phyloP scores from a whole-genome alignment of 2,888 invertebrate genomes.

The Zelleria hepariella region DNA sequence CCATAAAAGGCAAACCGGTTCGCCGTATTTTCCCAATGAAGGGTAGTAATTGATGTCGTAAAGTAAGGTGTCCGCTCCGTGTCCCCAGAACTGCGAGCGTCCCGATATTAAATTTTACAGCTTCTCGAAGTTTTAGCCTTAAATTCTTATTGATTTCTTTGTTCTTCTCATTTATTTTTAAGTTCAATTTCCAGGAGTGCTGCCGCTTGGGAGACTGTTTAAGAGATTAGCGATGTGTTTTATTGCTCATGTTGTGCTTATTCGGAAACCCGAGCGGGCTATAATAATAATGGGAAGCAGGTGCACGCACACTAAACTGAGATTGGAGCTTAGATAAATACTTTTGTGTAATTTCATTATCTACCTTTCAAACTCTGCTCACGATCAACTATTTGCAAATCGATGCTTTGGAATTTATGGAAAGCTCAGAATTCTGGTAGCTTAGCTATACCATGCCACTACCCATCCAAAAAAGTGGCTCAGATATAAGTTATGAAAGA shows the following conservation, averaged over 20 bases:
- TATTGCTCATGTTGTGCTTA: neutral
- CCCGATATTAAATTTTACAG: constrained; percentile 61
- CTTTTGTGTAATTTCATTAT: no score
- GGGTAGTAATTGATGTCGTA: constrained; percentile 62
- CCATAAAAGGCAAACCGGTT: constrained; percentile 60
- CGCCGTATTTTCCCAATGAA: constrained; percentile 54
- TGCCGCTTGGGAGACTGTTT: constrained; percentile 28
- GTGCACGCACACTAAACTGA: no score
- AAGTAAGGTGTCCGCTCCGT: constrained; percentile 61
- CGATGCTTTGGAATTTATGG: no score
- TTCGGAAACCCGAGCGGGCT: neutral
- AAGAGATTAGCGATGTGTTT: constrained; percentile 31
- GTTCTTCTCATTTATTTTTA: constrained; percentile 42
- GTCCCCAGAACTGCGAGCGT: constrained; percentile 45
- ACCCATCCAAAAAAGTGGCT: no score
- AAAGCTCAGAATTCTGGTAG: no score
- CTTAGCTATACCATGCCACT: no score
- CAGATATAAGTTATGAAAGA: no score
- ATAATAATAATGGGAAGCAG: neutral
- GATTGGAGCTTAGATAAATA: no score
- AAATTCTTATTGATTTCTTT: constrained; percentile 47
- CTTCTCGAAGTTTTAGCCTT: constrained; percentile 45
- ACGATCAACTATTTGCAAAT: no score
- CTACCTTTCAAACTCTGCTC: no score
- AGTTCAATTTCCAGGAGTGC: constrained; percentile 33